Conservation (phyloP, 2,797 vertebrate genomes). For the Leuciscus waleckii region DNA sequence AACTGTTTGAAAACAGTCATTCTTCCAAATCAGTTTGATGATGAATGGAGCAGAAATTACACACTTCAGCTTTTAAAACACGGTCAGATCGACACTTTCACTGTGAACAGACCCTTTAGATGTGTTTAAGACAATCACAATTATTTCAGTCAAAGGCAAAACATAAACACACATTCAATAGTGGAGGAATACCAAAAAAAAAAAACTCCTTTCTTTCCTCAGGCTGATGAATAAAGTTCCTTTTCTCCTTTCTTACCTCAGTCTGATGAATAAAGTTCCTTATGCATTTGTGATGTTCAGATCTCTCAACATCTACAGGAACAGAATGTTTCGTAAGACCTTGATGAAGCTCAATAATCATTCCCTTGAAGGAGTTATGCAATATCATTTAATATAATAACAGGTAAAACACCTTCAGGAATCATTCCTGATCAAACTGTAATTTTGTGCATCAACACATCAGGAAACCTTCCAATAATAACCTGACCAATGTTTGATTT, state of each 20-base stretch:
- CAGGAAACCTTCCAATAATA: neutral
- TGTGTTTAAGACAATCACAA: too few relatives aligned
- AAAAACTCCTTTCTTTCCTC: neutral
- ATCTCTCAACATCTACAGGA: conserved; percentile 50
- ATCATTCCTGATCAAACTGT: neutral
- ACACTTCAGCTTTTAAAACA: neutral
- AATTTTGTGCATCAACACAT: neutral
- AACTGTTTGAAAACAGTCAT: neutral
- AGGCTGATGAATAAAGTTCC: conserved; percentile 46
- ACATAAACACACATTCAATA: neutral
- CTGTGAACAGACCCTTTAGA: neutral
- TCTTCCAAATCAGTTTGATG: neutral
- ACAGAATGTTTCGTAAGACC: conserved; percentile 15
- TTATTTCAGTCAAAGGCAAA: neutral
- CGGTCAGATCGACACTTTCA: neutral
- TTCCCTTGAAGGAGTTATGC: neutral
- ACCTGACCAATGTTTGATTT: neutral
- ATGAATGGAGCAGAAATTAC: neutral
- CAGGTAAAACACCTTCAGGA: neutral
- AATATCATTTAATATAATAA: conserved; percentile 15
- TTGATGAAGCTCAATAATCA: conserved; percentile 34
- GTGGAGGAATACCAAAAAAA: neutral
- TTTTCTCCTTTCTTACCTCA: conserved; percentile 18
- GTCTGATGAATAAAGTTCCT: conserved; percentile 48
- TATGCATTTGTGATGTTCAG: conserved; percentile 44